Conservation (phyloP, 2,888 invertebrate genomes). For the Furcula furcula region DNA sequence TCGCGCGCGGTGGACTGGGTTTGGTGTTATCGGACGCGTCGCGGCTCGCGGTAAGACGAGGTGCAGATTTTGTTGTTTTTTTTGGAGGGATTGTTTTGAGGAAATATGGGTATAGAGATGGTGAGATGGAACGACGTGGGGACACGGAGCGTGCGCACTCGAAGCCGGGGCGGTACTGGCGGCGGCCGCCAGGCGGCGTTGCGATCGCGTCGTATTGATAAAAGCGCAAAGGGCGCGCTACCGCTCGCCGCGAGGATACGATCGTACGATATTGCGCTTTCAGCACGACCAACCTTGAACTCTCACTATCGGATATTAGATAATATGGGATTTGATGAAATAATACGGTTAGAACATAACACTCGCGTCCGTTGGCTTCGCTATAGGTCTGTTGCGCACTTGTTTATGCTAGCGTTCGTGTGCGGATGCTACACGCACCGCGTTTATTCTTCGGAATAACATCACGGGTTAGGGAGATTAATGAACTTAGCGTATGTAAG, state of each 20-base stretch:
- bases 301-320: conserved; percentile 64
- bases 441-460: conserved; percentile 7
- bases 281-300: conserved; percentile 72
- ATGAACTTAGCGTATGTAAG: conserved; percentile 27
- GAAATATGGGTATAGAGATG: conserved; percentile 46
- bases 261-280: conserved; percentile 42
- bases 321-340: conserved; percentile 57
- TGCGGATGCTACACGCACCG: conserved; percentile 17
- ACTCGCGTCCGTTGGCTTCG: conserved; percentile 23
- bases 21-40: conserved; percentile 22
- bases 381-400: conserved; percentile 4
- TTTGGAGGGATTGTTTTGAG: conserved; percentile 60
- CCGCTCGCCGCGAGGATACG: conserved; percentile 40
- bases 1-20: conserved; percentile 30
- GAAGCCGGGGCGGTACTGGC: conserved; percentile 56
- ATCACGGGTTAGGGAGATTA: conserved; percentile 21
- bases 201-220: conserved; percentile 62
- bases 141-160: conserved; percentile 73
- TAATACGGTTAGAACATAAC: conserved; percentile 39
- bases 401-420: conserved; percentile 33
- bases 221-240: conserved; percentile 67
- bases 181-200: conserved; percentile 65
- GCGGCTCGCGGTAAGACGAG: conserved; percentile 31
- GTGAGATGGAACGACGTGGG: conserved; percentile 63
- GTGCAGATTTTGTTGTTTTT: conserved; percentile 41